Evolutionary conservation across 2,797 vertebrate genomes (phyloP).

Genomic region (Anniella stebbinsi): DNA sequence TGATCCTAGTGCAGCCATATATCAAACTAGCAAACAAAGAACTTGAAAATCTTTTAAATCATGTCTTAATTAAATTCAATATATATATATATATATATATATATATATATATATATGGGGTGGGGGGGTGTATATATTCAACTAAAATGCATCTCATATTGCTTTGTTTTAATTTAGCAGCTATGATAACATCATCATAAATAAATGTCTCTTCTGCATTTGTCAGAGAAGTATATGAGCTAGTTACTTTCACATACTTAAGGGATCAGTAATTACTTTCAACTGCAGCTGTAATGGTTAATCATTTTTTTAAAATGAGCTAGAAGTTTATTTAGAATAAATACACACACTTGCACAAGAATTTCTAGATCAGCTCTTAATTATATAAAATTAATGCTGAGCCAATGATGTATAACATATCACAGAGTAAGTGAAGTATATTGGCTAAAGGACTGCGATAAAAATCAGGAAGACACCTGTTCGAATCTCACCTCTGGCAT

Average conservation of each 20-base stretch:
- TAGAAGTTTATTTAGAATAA: background rate
- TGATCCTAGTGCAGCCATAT: background rate
- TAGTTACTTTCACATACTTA: background rate
- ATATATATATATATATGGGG: no score
- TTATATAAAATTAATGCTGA: background rate
- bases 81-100: background rate
- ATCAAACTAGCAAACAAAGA: background rate
- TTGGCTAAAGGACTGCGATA: background rate
- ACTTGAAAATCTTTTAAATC: background rate
- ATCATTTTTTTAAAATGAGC: background rate
- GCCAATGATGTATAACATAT: background rate
- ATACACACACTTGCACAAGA: background rate
- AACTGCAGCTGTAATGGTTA: background rate
- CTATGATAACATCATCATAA: background rate
- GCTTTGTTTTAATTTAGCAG: background rate
- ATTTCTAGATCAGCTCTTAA: background rate
- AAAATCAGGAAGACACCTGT: background rate
- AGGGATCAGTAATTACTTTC: background rate
- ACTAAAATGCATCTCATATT: background rate
- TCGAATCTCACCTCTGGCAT: background rate
- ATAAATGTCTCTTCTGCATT: background rate
- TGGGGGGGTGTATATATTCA: no score
- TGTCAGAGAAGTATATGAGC: background rate
- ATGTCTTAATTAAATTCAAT: background rate
- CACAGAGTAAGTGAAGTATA: background rate